Evolutionary conservation across 2,888 invertebrate genomes (phyloP).

Genomic region (Ornithoptera priamus): DNA sequence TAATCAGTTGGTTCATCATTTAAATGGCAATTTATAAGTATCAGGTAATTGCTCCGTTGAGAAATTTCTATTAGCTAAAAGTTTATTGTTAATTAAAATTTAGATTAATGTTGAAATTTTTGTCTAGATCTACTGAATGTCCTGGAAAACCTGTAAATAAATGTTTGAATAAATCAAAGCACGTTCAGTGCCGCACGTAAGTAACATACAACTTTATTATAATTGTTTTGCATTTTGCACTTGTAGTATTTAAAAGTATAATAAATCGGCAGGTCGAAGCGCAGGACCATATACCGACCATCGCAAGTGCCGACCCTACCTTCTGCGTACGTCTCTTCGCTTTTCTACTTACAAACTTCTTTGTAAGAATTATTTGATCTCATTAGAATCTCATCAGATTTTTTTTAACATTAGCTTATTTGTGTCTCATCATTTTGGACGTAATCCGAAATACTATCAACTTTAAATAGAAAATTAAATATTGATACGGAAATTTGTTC

Average conservation of each 20-base stretch:
- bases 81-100: no score
- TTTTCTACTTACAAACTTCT: constrained; percentile 5
- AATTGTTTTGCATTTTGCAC: no score
- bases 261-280: neutral
- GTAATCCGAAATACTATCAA: no score
- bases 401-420: no score
- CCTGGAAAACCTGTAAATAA: neutral
- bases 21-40: no score
- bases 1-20: no score
- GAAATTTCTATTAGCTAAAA: no score
- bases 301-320: constrained; percentile 8
- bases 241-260: no score
- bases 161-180: neutral
- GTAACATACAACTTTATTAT: neutral
- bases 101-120: neutral
- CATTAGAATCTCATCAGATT: neutral
- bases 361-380: constrained; percentile 5
- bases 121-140: neutral
- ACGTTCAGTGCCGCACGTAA: neutral
- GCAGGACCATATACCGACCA: constrained; percentile 1
- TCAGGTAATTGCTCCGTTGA: no score
- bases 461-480: no score
- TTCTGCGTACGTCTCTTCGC: constrained; percentile 7
- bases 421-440: no score
- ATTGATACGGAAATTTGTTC: no score